These are phyloP conservation scores for Mantis religiosa DNA, from an alignment of 2,888 invertebrate species.

Conservation along the genomic window DNA sequence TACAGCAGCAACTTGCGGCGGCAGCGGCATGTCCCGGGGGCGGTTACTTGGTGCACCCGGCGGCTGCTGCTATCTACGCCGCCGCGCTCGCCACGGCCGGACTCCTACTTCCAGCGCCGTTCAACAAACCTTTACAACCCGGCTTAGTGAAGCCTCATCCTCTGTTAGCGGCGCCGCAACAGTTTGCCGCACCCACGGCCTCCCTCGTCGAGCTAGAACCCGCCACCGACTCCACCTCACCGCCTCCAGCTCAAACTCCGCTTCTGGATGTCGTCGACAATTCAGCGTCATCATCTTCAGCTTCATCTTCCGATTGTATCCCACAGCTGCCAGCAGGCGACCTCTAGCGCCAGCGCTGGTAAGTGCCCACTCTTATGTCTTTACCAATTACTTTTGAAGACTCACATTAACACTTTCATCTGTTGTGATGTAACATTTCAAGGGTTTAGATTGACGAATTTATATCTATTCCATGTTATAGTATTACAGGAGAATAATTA, in stretches of 20 bases:
- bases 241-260: slow-evolving; percentile 14
- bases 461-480: too few relatives aligned
- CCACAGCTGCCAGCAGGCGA: slow-evolving; percentile 11
- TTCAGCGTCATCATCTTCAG: slow-evolving; percentile 23
- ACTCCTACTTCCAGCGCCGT: slow-evolving; percentile 27
- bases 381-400: too few relatives aligned
- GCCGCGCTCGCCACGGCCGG: slow-evolving; percentile 31
- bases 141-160: slow-evolving; percentile 26
- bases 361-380: not conserved
- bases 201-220: not conserved
- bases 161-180: slow-evolving; percentile 14
- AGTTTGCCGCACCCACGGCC: slow-evolving; percentile 7
- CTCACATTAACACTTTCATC: too few relatives aligned
- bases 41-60: slow-evolving; percentile 26
- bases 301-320: slow-evolving; percentile 11
- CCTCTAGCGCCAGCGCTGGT: not conserved
- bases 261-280: slow-evolving; percentile 29
- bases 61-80: slow-evolving; percentile 31
- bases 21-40: slow-evolving; percentile 15
- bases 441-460: too few relatives aligned
- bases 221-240: slow-evolving; percentile 12
- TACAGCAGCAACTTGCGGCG: slow-evolving; percentile 26
- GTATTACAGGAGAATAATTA: too few relatives aligned
- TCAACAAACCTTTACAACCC: slow-evolving; percentile 3
- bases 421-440: too few relatives aligned